Evolutionary conservation across 2,797 vertebrate species (phyloP).

Genomic region (Eleutherodactylus coqui): DNA sequence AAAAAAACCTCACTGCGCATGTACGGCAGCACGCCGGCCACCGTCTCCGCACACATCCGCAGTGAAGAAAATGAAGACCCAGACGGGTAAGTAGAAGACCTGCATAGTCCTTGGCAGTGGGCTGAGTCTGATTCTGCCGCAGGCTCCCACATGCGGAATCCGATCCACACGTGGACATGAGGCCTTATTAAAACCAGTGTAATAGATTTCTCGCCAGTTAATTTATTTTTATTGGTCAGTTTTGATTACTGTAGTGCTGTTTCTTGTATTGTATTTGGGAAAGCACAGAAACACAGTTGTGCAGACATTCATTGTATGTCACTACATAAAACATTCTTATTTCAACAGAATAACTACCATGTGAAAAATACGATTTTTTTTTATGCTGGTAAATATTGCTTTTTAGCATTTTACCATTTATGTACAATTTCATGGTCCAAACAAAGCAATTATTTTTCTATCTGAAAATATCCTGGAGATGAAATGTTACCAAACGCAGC

Average conservation of each 20-base stretch:
- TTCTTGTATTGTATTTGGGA: background rate
- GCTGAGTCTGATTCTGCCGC: too few relatives aligned
- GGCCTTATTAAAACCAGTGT: too few relatives aligned
- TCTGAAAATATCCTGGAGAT: constrained; percentile 21
- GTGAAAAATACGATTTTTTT: background rate
- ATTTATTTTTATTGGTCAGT: background rate
- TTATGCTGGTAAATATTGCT: background rate
- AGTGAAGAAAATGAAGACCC: too few relatives aligned
- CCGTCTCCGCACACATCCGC: too few relatives aligned
- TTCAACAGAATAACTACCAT: background rate
- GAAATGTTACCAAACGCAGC: constrained; percentile 10
- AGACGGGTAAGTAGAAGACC: too few relatives aligned
- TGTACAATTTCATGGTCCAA: constrained; percentile 11
- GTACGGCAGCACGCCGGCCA: too few relatives aligned
- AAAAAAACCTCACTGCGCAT: too few relatives aligned
- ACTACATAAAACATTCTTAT: background rate
- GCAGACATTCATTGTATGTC: background rate
- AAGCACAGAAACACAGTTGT: background rate
- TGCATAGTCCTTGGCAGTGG: too few relatives aligned
- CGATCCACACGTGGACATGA: too few relatives aligned
- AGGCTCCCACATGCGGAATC: too few relatives aligned
- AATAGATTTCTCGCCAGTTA: too few relatives aligned
- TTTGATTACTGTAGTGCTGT: background rate
- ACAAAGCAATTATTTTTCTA: constrained; percentile 19
- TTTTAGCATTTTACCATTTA: background rate